Conservation (phyloP, 2,888 invertebrate species). For the Heliothis peltigera region DNA sequence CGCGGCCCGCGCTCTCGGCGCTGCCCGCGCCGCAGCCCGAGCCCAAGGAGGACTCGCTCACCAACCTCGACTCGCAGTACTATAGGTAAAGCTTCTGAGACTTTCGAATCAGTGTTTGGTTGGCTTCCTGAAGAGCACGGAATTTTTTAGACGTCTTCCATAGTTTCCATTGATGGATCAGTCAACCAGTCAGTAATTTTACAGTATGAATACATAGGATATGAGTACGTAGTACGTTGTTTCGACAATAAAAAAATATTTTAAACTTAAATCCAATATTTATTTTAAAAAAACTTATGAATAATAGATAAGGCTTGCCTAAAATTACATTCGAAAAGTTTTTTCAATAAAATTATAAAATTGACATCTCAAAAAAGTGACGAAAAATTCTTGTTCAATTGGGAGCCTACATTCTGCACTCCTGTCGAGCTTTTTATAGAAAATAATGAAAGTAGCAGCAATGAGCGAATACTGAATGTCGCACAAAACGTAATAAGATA, state of each 20-base stretch:
- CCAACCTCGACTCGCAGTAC: conserved; percentile 80
- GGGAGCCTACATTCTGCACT: conserved; percentile 41
- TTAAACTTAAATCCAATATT: conserved; percentile 4
- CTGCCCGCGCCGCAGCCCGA: conserved; percentile 74
- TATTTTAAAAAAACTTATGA: conserved; percentile 2
- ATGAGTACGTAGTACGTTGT: too few species aligned
- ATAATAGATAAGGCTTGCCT: conserved; percentile 21
- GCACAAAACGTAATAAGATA: conserved; percentile 48
- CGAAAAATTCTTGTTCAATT: conserved; percentile 49
- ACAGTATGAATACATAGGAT: too few species aligned
- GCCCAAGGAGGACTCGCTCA: conserved; percentile 77
- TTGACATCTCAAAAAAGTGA: conserved; percentile 24
- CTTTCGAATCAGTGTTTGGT: too few species aligned
- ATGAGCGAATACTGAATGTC: conserved; percentile 40
- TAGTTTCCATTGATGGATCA: too few species aligned
- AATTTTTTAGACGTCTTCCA: too few species aligned
- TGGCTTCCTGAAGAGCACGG: too few species aligned
- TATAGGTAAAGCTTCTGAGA: conserved; percentile 74
- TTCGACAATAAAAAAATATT: too few species aligned
- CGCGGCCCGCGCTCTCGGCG: conserved; percentile 80
- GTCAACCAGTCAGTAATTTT: too few species aligned
- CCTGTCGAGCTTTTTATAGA: conserved; percentile 44
- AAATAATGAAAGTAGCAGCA: conserved; percentile 35
- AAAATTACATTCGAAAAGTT: conserved; percentile 4
- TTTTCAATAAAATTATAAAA: conserved; percentile 21